Evolutionary conservation across 2,113 vertebrate species (phyloP).

Genomic region (Toxostoma redivivum): DNA sequence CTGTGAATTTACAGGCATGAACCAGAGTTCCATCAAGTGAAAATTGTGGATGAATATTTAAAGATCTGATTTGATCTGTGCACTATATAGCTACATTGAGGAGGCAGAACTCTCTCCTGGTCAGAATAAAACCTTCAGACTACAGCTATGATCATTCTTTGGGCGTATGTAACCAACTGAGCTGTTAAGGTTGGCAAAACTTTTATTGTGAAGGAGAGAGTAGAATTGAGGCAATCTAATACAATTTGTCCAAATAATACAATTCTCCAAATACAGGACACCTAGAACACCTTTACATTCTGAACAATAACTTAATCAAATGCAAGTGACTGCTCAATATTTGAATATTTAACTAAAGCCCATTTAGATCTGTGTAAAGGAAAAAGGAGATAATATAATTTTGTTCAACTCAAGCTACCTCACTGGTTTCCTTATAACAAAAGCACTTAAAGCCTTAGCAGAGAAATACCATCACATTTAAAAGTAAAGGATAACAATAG

Average conservation of each 20-base stretch:
- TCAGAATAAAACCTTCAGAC: background rate
- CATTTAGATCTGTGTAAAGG: background rate
- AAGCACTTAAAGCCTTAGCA: background rate
- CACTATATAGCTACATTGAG: background rate
- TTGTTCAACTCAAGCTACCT: background rate
- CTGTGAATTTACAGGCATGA: background rate
- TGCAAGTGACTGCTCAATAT: background rate
- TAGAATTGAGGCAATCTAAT: background rate
- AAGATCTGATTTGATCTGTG: background rate
- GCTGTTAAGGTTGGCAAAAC: background rate
- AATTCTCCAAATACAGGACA: background rate
- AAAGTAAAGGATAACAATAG: background rate
- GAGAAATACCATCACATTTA: background rate
- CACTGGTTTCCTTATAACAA: background rate
- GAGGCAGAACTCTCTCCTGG: background rate
- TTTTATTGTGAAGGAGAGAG: background rate
- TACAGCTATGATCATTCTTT: background rate
- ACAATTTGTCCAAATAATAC: background rate
- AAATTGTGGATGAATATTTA: background rate
- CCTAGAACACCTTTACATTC: background rate
- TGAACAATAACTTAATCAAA: background rate
- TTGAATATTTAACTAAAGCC: background rate
- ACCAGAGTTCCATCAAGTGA: background rate
- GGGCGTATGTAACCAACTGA: fast-evolving
- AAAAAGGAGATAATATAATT: background rate